Base-by-base conservation (phyloP, 2,113 vertebrate genomes). In the Uria lomvia region DNA sequence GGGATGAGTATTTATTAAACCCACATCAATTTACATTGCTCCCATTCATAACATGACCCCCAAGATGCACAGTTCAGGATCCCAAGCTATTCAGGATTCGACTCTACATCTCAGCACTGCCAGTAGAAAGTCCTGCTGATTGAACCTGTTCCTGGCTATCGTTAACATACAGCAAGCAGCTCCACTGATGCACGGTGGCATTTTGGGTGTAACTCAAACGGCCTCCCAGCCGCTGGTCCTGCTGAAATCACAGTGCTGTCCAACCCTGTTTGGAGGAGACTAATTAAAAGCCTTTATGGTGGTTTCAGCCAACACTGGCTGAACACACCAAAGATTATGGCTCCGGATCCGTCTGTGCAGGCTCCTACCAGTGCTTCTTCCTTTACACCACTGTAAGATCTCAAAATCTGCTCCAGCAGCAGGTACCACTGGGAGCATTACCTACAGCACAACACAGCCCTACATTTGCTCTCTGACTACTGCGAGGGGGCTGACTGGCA, bases 111-210 rank as follows among this genome's bases (percentile, higher is more conserved):
- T 70, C 47, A 70, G 53, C 53, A 65, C 5, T 11, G 4, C 14
- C 52, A 71, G 29, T 1, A 77, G 34, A 47, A 86, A 87, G 20
- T 19, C 32, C 59, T 42, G 20, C 59, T 53, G 27, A 66, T 18
- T 63, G 75, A 91, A 88, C 26, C n/a, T 60, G 15, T 11, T 74
- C 47, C 67, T 63, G 68, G 26, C 45, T 38, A 34, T n/a, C 0
- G 0, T 15, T 36, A 77, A 76, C 0, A 0, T 1, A 15, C 40
- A 16, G 50, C 75, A 65, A 16, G 50, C 75, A 65, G 24, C 42
- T 74, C 40, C 58, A 56, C 38, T 20, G 4, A 47, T 16, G 21
- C 32, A 49, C 3, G 5, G 38, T 6, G 24, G 40, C 8, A 23
- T 47, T 79, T 16, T 30, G 74, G 47, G 36, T 13, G 26, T 15